Percentiles rank a stretch among this genome's conserved stretches.
Conservation (phyloP, 2,797 vertebrate genomes). For the Sebastes flavidus region DNA sequence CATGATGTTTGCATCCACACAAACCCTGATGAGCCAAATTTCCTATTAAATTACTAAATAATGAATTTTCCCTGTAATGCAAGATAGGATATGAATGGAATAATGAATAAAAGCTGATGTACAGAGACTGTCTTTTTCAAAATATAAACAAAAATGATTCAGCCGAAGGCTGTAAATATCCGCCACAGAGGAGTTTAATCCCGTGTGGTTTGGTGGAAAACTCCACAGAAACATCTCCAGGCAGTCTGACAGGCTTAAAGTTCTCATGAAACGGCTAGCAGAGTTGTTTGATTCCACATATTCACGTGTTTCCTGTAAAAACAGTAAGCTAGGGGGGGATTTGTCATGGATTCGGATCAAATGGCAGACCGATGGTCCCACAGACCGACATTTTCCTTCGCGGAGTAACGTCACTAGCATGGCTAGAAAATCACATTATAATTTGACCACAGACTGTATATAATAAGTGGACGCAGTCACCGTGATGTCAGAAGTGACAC, state of each 20-base stretch:
- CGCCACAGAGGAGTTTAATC: neutral
- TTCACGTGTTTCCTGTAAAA: neutral
- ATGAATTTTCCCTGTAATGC: neutral
- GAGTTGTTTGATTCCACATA: neutral
- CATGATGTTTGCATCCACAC: slow-evolving; percentile 2
- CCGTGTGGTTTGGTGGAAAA: slow-evolving; percentile 15
- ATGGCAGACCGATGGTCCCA: neutral
- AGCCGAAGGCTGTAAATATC: slow-evolving; percentile 11
- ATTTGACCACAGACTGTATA: no score
- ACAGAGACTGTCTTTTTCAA: neutral
- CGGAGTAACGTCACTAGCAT: neutral
- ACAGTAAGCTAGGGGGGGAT: neutral
- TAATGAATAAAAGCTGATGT: slow-evolving; percentile 12
- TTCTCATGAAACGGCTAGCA: neutral
- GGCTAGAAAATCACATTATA: neutral
- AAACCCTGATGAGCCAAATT: neutral
- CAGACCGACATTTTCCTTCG: neutral
- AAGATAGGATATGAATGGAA: neutral
- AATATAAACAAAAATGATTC: slow-evolving; percentile 22
- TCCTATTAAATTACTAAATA: slow-evolving; percentile 4
- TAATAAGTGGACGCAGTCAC: no score
- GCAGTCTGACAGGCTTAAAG: neutral
- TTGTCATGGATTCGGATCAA: neutral
- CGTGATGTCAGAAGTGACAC: no score
- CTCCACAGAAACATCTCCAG: slow-evolving; percentile 19